Evolutionary conservation across 2,888 invertebrate genomes (phyloP).

Genomic region (Empis livida): DNA sequence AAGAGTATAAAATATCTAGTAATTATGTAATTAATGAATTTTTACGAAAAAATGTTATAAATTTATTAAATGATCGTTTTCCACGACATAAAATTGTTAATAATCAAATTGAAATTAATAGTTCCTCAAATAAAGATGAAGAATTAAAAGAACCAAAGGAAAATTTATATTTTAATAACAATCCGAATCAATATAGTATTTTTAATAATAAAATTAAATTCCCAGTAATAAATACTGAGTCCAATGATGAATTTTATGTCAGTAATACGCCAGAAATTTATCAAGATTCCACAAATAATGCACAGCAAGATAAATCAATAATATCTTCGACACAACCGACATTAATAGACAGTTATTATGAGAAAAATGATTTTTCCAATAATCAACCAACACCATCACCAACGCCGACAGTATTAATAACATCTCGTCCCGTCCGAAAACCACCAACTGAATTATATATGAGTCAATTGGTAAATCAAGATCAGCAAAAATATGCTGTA

Average conservation of each 20-base stretch:
- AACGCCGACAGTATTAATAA: slow-evolving; percentile 1
- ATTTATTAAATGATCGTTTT: slow-evolving; percentile 8
- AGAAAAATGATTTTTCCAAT: neutral
- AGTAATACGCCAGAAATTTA: neutral
- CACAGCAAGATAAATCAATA: neutral
- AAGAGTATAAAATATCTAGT: slow-evolving; percentile 10
- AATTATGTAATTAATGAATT: slow-evolving; percentile 14
- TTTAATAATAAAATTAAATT: neutral
- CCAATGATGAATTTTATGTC: neutral
- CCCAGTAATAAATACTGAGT: neutral
- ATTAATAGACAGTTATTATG: neutral
- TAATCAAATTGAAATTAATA: too few relatives aligned
- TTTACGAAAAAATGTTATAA: slow-evolving; percentile 9
- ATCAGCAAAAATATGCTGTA: neutral
- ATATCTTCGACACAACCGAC: too few relatives aligned
- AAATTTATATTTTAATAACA: too few relatives aligned
- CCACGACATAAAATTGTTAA: neutral
- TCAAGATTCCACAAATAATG: neutral
- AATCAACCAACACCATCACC: neutral
- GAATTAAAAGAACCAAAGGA: too few relatives aligned
- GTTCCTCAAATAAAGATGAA: too few relatives aligned
- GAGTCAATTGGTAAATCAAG: neutral
- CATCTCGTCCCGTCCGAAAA: neutral
- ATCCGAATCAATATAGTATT: too few relatives aligned
- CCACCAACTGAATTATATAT: neutral